These are phyloP conservation scores for Leiothrix lutea DNA, from an alignment of 2,113 vertebrate genomes.

Conservation along the genomic window DNA sequence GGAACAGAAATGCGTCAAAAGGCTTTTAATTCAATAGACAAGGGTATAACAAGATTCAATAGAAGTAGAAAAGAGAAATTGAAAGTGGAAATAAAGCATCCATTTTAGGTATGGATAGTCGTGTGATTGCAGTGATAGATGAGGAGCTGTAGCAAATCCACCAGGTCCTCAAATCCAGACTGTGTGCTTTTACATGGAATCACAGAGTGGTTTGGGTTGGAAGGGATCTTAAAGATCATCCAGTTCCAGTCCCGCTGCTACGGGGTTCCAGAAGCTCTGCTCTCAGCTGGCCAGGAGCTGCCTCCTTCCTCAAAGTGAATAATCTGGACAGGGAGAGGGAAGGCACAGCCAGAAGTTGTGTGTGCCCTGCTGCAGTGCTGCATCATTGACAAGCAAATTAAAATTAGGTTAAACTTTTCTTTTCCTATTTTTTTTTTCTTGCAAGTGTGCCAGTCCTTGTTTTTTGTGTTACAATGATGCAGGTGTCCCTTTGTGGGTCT, in stretches of 20 bases:
- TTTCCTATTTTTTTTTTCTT: neutral
- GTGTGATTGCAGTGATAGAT: neutral
- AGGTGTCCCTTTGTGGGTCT: neutral
- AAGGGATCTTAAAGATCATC: neutral
- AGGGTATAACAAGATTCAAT: neutral
- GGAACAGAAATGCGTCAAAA: neutral
- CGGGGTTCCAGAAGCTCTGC: neutral
- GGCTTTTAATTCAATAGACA: constrained; percentile 47
- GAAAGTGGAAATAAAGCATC: neutral
- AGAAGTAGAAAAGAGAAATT: neutral
- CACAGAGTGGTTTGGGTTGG: neutral
- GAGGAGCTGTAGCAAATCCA: neutral
- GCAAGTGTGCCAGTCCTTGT: neutral
- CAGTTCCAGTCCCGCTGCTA: neutral
- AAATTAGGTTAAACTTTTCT: neutral
- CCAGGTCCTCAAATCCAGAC: neutral
- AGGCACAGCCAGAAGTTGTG: neutral
- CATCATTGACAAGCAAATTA: neutral
- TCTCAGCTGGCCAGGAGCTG: neutral
- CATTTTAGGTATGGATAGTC: neutral
- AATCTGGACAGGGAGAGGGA: neutral
- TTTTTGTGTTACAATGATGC: neutral
- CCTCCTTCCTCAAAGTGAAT: neutral
- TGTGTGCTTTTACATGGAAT: neutral
- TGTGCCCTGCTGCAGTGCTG: neutral